Percentiles rank a stretch among this genome's conserved stretches.
Evolutionary conservation across 2,888 invertebrate species (phyloP).

Genomic region (Bembecia ichneumoniformis): DNA sequence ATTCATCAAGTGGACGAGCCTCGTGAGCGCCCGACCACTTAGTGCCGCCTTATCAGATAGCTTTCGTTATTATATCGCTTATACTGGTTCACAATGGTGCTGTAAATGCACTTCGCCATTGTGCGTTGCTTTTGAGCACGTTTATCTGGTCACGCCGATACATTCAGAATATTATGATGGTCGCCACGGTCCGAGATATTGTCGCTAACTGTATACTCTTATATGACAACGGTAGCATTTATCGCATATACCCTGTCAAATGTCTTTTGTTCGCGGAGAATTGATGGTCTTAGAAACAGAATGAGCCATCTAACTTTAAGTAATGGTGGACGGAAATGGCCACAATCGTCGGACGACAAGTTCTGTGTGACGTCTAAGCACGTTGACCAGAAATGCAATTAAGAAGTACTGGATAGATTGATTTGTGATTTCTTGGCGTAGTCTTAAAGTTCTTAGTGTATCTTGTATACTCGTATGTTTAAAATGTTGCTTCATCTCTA

Average conservation of each 20-base stretch:
- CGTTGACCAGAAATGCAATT: not conserved
- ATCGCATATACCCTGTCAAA: constrained; percentile 16
- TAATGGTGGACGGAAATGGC: constrained; percentile 2
- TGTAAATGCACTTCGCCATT: constrained; percentile 53
- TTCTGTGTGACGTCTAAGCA: constrained; percentile 5
- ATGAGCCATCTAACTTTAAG: constrained; percentile 4
- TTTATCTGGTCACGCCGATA: constrained; percentile 36
- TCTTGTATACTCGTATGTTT: too few species aligned
- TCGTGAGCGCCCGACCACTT: constrained; percentile 53
- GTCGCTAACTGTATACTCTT: constrained; percentile 6
- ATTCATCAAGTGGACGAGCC: constrained; percentile 57
- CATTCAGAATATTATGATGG: constrained; percentile 27
- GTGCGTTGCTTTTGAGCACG: constrained; percentile 31
- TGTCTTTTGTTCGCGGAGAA: constrained; percentile 16
- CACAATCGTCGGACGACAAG: constrained; percentile 7
- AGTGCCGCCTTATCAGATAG: constrained; percentile 56
- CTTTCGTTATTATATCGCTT: constrained; percentile 30
- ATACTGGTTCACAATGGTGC: constrained; percentile 46
- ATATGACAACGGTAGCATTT: constrained; percentile 5
- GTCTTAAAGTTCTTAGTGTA: not conserved
- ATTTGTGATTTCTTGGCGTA: not conserved
- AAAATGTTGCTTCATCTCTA: not conserved
- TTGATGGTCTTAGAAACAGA: constrained; percentile 13
- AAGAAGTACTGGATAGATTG: not conserved
- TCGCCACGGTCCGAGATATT: constrained; percentile 13